A percentile compares a stretch with the other conserved stretches of the same genome.
phyloP scores from a whole-genome alignment of 1,140 invertebrate genomes.

The Asbolus verrucosus region DNA sequence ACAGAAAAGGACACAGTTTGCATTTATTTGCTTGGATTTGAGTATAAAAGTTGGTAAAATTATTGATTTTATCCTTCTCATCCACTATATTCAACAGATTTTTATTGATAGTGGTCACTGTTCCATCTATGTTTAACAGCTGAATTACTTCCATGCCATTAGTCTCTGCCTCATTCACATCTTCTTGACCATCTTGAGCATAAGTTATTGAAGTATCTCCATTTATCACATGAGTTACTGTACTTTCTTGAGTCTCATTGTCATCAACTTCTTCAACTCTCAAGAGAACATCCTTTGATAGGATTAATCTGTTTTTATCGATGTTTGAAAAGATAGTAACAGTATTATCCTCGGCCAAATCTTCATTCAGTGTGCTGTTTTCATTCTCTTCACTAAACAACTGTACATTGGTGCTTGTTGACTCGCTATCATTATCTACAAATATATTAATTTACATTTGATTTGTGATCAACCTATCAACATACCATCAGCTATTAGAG shows the following conservation, averaged over 20 bases:
- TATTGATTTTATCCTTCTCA: background rate
- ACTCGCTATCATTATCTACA: constrained; percentile 25
- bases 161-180: background rate
- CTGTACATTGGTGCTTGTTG: constrained; percentile 7
- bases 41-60: constrained; percentile 49
- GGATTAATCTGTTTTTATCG: constrained; percentile 7
- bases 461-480: no score
- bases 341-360: constrained; percentile 3
- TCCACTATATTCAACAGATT: constrained; percentile 14
- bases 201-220: constrained; percentile 28
- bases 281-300: constrained; percentile 26
- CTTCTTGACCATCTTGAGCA: constrained; percentile 19
- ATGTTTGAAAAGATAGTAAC: constrained; percentile 14
- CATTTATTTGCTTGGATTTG: constrained; percentile 55
- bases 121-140: constrained; percentile 52
- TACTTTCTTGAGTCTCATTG: constrained; percentile 26
- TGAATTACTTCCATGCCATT: constrained; percentile 44
- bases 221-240: constrained; percentile 20
- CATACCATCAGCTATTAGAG: constrained; percentile 53
- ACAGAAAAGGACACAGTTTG: constrained; percentile 55
- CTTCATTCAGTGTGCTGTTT: constrained; percentile 11
- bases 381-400: constrained; percentile 25
- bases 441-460: no score
- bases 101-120: constrained; percentile 49
- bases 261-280: constrained; percentile 9